These are phyloP conservation scores for Maniola hyperantus DNA, from an alignment of 2,888 invertebrate genomes.

Conservation along the genomic window DNA sequence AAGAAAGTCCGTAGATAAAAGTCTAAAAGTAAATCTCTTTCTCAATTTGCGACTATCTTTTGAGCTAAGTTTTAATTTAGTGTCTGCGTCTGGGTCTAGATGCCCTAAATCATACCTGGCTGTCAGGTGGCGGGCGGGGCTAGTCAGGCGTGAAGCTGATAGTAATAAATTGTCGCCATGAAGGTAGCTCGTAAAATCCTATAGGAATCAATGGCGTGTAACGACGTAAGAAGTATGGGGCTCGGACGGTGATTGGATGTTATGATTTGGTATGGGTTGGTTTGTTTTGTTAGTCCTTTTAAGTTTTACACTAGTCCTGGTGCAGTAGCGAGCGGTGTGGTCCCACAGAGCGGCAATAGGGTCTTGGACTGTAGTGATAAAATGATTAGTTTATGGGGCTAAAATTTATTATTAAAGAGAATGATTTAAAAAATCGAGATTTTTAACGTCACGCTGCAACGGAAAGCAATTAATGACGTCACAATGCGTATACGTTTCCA, in stretches of 20 bases:
- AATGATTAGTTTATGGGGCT: too few relatives aligned
- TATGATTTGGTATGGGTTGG: conserved; percentile 9
- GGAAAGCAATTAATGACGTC: too few relatives aligned
- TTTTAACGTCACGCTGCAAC: too few relatives aligned
- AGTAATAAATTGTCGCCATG: conserved; percentile 61
- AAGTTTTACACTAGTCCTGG: background rate
- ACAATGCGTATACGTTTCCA: too few relatives aligned
- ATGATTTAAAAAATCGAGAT: too few relatives aligned
- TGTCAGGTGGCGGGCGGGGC: conserved; percentile 44
- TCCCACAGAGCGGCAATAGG: too few relatives aligned
- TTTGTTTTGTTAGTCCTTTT: background rate
- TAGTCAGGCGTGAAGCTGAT: conserved; percentile 63
- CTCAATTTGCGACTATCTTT: conserved; percentile 35
- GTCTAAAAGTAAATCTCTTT: conserved; percentile 21
- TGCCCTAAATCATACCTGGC: conserved; percentile 67
- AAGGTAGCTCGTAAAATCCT: conserved; percentile 51
- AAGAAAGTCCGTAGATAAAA: conserved; percentile 7
- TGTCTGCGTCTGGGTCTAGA: conserved; percentile 55
- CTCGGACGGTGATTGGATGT: conserved; percentile 32
- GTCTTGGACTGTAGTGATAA: too few relatives aligned
- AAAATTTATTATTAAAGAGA: too few relatives aligned
- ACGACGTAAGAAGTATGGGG: conserved; percentile 39
- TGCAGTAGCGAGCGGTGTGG: too few relatives aligned
- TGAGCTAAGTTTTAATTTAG: conserved; percentile 58
- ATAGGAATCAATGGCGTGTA: conserved; percentile 55